Base-by-base conservation (phyloP, 2,797 vertebrate genomes). In the Micropoecilia bifurca region DNA sequence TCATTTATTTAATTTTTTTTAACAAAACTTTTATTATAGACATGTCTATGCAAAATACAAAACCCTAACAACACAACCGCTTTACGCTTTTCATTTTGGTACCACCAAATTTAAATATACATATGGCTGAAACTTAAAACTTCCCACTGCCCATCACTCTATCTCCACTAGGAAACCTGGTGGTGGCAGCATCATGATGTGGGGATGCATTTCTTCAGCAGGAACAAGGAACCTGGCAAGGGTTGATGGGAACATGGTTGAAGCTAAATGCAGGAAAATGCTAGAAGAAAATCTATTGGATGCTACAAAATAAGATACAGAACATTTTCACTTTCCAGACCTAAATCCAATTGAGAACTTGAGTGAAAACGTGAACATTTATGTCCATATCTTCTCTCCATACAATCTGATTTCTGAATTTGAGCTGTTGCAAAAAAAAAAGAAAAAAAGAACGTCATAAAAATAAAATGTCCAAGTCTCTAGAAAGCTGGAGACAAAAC, bases 111-210 rank as follows among this genome's bases (percentile, higher is more conserved):
- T n/a, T 57, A 57, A n/a, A 57, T 57, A 28, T 57, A 57, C 25
- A 57, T 57, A 28, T 28, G 4, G 22, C 8, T 53, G 50, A 53
- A 53, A 53, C 50, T 41, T 20, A 22, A 68, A 68, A 68, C 20
- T 12, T 39, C 36, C 9, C 36, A 10, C 36, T 41, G 18, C 63
- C 33, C 61, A 39, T 22, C 33, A 39, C 61, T 22, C 33, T 20
- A 22, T 1, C 30, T 66, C 61, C 61, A 39, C 61, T 33, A 61
- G 14, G 30, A 66, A 36, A 39, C 61, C 33, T 66, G 33, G 61
- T 66, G 61, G 61, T 66, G 59, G 59, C 59, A 61, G 59, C 59
- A 61, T 61, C 59, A 61, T 61, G 59, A 30, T 61, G 59, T 61
- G 6, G 30, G 30, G 59, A 33, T 18, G n/a, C 55, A n/a, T 7